These are phyloP conservation scores for Tineola bisselliella DNA, from an alignment of 2,888 invertebrate species.

Conservation along the genomic window DNA sequence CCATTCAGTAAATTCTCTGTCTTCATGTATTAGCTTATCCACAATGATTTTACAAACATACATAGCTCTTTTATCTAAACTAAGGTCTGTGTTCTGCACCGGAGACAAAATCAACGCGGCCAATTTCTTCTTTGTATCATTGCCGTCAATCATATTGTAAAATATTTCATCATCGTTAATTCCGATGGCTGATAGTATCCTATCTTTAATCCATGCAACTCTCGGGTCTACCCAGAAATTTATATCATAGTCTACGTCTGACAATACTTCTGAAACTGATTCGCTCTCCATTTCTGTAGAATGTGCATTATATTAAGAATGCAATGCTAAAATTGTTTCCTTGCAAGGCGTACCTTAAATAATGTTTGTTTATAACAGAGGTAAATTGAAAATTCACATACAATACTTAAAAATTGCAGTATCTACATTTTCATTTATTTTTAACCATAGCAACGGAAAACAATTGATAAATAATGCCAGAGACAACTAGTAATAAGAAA, in stretches of 20 bases:
- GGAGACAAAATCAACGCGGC: slow-evolving; percentile 14
- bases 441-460: too few species aligned
- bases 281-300: not conserved
- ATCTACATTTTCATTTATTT: too few species aligned
- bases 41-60: slow-evolving; percentile 76
- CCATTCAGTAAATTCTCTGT: slow-evolving; percentile 81
- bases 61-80: slow-evolving; percentile 68
- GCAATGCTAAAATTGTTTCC: too few species aligned
- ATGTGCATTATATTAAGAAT: not conserved
- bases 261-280: not conserved
- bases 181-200: slow-evolving; percentile 68
- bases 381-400: too few species aligned
- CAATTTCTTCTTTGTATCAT: slow-evolving; percentile 56
- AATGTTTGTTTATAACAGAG: too few species aligned
- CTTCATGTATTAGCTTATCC: slow-evolving; percentile 73
- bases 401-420: too few species aligned
- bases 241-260: slow-evolving; percentile 21
- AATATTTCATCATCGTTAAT: slow-evolving; percentile 64
- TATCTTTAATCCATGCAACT: slow-evolving; percentile 75
- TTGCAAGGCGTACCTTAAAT: too few species aligned
- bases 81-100: slow-evolving; percentile 27
- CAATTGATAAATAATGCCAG: too few species aligned
- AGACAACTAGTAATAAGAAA: too few species aligned
- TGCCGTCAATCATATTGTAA: slow-evolving; percentile 67
- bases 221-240: slow-evolving; percentile 61